Conservation (phyloP, 2,797 vertebrate species). For the Spinus pinus region DNA sequence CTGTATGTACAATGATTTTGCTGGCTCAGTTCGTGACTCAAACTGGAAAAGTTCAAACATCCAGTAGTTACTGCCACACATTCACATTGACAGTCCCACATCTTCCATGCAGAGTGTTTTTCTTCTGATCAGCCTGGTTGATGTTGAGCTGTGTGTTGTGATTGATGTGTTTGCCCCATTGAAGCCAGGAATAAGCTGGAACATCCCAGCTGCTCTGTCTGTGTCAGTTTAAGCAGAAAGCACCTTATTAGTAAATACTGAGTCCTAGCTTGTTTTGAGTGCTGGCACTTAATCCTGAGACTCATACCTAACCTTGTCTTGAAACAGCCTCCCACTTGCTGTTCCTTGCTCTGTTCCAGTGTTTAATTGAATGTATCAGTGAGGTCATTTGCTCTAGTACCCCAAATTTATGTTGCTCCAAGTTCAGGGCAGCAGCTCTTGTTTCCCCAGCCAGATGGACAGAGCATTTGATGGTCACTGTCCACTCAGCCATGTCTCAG, state of each 20-base stretch:
- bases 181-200: background rate
- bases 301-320: background rate
- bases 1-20: background rate
- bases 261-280: background rate
- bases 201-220: background rate
- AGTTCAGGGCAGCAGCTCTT: background rate
- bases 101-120: background rate
- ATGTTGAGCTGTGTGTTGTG: background rate
- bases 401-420: background rate
- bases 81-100: background rate
- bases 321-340: background rate
- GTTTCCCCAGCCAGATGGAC: background rate
- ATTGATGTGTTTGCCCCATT: background rate
- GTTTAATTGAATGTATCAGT: background rate
- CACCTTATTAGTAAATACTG: background rate
- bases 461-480: background rate
- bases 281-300: background rate
- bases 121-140: background rate
- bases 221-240: background rate
- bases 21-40: background rate
- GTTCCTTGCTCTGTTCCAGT: background rate
- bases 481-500: background rate
- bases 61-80: fast-evolving
- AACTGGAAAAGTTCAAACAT: background rate
- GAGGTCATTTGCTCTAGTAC: background rate